A percentile compares a stretch with the other conserved stretches of the same genome.
phyloP scores from a whole-genome alignment of 2,797 vertebrate species.

The Ateles fusciceps region DNA sequence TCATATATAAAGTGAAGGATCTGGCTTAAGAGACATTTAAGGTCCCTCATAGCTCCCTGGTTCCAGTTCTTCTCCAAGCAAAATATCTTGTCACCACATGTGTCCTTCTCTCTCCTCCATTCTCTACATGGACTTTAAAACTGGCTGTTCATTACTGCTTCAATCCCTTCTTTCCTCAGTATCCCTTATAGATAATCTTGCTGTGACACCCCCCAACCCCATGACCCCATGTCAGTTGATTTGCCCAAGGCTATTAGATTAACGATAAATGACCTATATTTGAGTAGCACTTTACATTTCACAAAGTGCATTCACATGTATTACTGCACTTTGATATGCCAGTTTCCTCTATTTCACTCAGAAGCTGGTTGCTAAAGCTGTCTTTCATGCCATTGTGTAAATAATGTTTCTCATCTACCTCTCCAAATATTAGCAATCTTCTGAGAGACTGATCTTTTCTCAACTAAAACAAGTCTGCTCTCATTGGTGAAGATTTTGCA shows the following conservation, averaged over 20 bases:
- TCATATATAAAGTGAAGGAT: neutral
- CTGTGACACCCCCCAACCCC: neutral
- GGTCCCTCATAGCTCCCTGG: neutral
- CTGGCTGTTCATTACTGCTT: neutral
- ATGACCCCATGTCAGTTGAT: neutral
- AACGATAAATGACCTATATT: neutral
- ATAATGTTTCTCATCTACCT: neutral
- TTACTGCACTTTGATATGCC: neutral
- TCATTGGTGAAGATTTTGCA: neutral
- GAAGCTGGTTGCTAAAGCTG: neutral
- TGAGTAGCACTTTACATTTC: neutral
- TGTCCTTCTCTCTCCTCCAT: neutral
- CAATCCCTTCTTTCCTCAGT: neutral
- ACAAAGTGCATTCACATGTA: neutral
- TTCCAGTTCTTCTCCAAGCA: neutral
- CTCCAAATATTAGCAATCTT: neutral
- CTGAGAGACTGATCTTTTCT: neutral
- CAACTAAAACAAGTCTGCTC: neutral
- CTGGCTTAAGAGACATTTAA: neutral
- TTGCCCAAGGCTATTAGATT: neutral
- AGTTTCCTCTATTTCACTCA: neutral
- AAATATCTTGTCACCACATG: neutral
- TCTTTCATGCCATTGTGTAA: neutral
- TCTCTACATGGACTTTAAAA: neutral
- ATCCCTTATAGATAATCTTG: neutral